These are phyloP conservation scores for Emesis castigata DNA, from an alignment of 2,888 invertebrate species.

Conservation along the genomic window DNA sequence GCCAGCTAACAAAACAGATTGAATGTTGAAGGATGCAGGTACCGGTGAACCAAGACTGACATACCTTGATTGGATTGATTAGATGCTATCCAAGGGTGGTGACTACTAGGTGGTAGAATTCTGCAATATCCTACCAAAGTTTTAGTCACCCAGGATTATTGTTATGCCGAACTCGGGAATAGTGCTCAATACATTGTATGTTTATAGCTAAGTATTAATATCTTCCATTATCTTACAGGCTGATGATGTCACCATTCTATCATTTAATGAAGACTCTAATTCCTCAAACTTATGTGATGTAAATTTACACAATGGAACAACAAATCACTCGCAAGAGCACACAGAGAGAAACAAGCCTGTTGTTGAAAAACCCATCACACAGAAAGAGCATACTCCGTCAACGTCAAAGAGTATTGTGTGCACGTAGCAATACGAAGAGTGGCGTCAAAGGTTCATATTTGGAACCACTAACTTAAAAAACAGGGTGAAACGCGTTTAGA, in stretches of 20 bases:
- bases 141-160: no score
- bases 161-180: no score
- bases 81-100: no score
- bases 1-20: no score
- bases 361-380: slow-evolving; percentile 65
- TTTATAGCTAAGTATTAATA: neutral
- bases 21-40: no score
- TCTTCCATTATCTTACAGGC: slow-evolving; percentile 73
- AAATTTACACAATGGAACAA: slow-evolving; percentile 75
- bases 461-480: slow-evolving; percentile 74
- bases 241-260: slow-evolving; percentile 81
- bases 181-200: no score
- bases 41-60: no score
- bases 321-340: slow-evolving; percentile 51
- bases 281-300: slow-evolving; percentile 82
- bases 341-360: slow-evolving; percentile 59
- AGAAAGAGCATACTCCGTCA: slow-evolving; percentile 72
- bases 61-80: no score
- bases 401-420: slow-evolving; percentile 79
- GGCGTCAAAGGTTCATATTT: slow-evolving; percentile 83
- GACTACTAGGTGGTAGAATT: no score
- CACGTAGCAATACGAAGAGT: slow-evolving; percentile 84
- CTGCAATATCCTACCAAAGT: no score
- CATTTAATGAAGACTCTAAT: slow-evolving; percentile 85
- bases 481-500: slow-evolving; percentile 70